phyloP scores from a whole-genome alignment of 2,888 invertebrate genomes.

The Dysmachus trigonus region DNA sequence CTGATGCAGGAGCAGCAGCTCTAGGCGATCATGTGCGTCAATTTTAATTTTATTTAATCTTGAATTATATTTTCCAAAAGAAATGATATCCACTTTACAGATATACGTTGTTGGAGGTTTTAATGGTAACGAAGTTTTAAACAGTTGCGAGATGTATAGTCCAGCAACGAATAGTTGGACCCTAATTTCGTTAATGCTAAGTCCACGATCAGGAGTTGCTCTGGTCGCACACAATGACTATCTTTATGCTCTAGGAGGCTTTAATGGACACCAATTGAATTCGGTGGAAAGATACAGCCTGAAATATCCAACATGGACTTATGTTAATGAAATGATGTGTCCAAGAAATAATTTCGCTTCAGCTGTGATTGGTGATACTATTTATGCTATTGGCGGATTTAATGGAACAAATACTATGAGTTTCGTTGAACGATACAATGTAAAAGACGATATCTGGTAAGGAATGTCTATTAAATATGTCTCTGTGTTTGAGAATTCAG shows the following conservation, averaged over 20 bases:
- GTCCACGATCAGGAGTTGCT: conserved; percentile 80
- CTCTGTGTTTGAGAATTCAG: not conserved
- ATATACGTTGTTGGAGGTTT: conserved; percentile 84
- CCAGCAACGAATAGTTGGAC: conserved; percentile 77
- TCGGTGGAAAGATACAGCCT: conserved; percentile 67
- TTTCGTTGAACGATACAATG: conserved; percentile 82
- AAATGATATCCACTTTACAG: conserved; percentile 56
- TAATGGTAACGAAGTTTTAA: conserved; percentile 79
- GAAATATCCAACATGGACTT: conserved; percentile 69
- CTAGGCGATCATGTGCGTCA: conserved; percentile 70
- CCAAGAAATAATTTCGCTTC: conserved; percentile 85
- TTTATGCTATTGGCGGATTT: conserved; percentile 86
- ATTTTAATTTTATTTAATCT: not conserved
- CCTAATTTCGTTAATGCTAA: conserved; percentile 74
- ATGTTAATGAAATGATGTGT: conserved; percentile 76
- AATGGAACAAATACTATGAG: conserved; percentile 80
- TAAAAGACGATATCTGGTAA: conserved; percentile 72
- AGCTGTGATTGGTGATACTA: conserved; percentile 76
- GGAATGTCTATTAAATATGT: not conserved
- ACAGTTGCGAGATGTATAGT: conserved; percentile 79
- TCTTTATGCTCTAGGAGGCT: conserved; percentile 83
- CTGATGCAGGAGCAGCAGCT: conserved; percentile 80
- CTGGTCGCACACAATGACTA: conserved; percentile 73
- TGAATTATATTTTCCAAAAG: not conserved
- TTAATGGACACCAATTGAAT: conserved; percentile 76